Base-by-base conservation (phyloP, 2,797 vertebrate species). In the Melanogrammus aeglefinus region DNA sequence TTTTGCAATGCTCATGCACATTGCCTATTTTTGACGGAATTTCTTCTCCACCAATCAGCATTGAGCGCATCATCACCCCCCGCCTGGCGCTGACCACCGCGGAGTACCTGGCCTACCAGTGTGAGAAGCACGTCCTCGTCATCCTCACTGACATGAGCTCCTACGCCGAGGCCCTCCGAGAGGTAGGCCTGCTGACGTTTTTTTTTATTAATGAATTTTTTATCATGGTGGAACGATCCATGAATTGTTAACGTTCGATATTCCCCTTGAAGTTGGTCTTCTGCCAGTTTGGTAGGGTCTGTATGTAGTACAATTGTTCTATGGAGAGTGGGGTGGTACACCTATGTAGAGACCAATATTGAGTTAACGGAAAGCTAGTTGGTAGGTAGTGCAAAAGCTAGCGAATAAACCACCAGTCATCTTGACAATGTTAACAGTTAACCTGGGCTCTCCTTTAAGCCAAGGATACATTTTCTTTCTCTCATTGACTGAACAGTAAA, bases 61-160 rank as follows among this genome's bases (percentile, higher is more conserved):
- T 95, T 2, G 94, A 95, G 83, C 94, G 94, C 4, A 95, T 94
- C 87, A 95, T 95, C 81, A 95, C 94, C 1, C 94, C 94, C 4
- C 94, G 93, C 24, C 88, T 95, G 85, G 94, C 94, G 0, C 91
- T 95, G 81, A 95, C 94, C 1, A 81, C 93, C 2, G 94, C 94
- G 0, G 94, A 95, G 88, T 95, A 94, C 81, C 89, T 95, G 88
- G 94, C 94, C 27, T 95, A 95, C 82, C 94, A 95, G 88, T 95
- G 94, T 84, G 94, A 95, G 89, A 95, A 95, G 76, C 94, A 95
- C 21, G 94, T 95, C 14, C 85, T 95, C 79, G 94, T 95, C 87
- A 95, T 95, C 83, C 87, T 95, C 72, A 95, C 94, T 0, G 94
- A 95, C 86, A 95, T 95, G 94, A 95, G 94, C 86, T 94, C 94